Percentiles rank a stretch among this genome's conserved stretches.
phyloP scores from a whole-genome alignment of 2,113 vertebrate genomes.

The Spea bombifrons region DNA sequence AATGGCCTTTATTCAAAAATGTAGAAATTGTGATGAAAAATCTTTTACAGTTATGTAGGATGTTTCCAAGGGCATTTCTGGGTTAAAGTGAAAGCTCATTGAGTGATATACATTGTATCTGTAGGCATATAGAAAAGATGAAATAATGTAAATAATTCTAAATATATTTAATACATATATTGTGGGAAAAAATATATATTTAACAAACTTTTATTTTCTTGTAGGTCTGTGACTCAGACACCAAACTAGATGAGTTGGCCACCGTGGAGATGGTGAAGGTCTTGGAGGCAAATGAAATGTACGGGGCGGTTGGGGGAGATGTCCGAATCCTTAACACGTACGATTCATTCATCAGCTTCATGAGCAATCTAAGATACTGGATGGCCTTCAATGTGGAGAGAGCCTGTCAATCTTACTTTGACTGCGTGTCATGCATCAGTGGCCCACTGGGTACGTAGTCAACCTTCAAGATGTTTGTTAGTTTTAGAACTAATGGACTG shows the following conservation, averaged over 20 bases:
- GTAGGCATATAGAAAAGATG: too few species aligned
- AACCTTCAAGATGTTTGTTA: not conserved
- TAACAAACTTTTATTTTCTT: not conserved
- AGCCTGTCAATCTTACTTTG: constrained; percentile 52
- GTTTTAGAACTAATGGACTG: not conserved
- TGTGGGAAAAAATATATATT: too few species aligned
- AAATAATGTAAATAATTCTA: too few species aligned
- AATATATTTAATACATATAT: too few species aligned
- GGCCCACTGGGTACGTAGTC: constrained; percentile 77
- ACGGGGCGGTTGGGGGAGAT: constrained; percentile 83
- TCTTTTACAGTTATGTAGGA: too few species aligned
- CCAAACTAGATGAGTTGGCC: constrained; percentile 77
- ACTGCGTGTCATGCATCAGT: constrained; percentile 86
- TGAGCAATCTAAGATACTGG: constrained; percentile 66
- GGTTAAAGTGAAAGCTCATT: too few species aligned
- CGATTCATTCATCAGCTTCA: constrained; percentile 86
- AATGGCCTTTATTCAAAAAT: too few species aligned
- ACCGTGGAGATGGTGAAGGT: constrained; percentile 79
- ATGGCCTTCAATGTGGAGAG: too few species aligned
- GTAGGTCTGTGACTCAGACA: constrained; percentile 87
- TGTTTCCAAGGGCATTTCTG: too few species aligned
- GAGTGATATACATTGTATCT: too few species aligned
- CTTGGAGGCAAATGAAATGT: constrained; percentile 72
- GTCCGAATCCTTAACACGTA: constrained; percentile 82
- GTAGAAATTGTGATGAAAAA: too few species aligned